Evolutionary conservation across 1,140 invertebrate genomes (phyloP), one percentile per base, ranked within the genome.

Genomic region (Helicoverpa zea): DNA sequence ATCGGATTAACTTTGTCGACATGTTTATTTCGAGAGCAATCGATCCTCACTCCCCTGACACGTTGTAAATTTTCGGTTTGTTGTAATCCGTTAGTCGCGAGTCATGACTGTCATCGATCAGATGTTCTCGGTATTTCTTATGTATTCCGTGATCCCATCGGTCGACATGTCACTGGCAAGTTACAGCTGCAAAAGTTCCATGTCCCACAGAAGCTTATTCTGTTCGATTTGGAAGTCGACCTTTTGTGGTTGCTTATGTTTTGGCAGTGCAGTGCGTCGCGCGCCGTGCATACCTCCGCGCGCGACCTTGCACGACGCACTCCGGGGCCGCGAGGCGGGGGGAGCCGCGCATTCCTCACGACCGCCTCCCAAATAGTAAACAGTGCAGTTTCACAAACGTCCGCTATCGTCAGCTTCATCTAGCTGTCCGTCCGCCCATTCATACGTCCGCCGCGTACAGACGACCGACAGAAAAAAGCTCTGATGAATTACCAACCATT

Each of bases 401-500:
- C 54, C 64, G 35, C 75, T 74, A 74, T 81, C 54, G 66, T 78
- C 61, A 43, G 64, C 63, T 79, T 81, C 77, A 77, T 56, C 59
- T 81, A 73, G 73, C 80, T 81, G 80, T 80, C 74, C 84, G 89
- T 89, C 35, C 56, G 75, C 51, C 79, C 84, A 90, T 89, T 88
- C 86, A 88, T 80, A 66, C 86, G 89, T 90, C 89, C 77, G 23
- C 68, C 78, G 80, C 58, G 49, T 7, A 58, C 35, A 68, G 80
- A 79, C 78, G 83, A 85, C 82, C 81, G 82, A 79, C 30, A 63
- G 74, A 84, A 85, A 83, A 84, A 82, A 75, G 84, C 76, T 81
- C 70, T 84, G 85, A 89, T 87, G 84, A 82, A 87, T 85, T 82
- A 81, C 78, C 83, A 63, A 68, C 81, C 81, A 85, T 88, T 84